phyloP scores from a whole-genome alignment of 92 coral and sea anemone species.

The Anthopleura xanthogrammica region DNA sequence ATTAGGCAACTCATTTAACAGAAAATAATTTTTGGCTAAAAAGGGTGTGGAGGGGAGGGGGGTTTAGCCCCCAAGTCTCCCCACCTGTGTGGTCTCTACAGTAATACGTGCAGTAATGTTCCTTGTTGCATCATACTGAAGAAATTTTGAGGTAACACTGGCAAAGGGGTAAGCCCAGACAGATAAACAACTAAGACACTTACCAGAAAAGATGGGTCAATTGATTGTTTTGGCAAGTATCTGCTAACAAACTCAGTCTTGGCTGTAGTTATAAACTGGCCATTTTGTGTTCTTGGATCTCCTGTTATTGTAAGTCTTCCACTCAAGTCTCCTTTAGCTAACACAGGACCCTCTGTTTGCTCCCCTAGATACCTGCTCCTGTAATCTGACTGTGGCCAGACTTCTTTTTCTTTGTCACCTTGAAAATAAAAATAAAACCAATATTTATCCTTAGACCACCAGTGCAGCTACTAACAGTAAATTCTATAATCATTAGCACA shows the following conservation, averaged over 20 bases:
- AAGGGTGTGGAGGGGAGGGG: no score
- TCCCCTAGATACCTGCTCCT: constrained; percentile 59
- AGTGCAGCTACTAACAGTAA: no score
- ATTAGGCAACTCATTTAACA: no score
- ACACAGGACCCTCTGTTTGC: constrained; percentile 29
- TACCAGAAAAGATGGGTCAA: constrained; percentile 79
- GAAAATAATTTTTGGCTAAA: no score
- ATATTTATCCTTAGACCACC: no score
- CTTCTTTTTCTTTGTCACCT: constrained; percentile 94
- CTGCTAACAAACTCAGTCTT: constrained; percentile 78
- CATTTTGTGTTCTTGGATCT: constrained; percentile 79
- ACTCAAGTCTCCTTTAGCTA: constrained; percentile 45
- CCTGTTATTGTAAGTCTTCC: constrained; percentile 88
- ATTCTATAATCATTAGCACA: no score
- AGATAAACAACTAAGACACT: background rate
- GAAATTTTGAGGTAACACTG: no score
- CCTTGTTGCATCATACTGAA: background rate
- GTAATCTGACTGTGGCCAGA: constrained; percentile 93
- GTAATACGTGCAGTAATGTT: no score
- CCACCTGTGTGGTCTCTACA: no score
- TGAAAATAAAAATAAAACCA: background rate
- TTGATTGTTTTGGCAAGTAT: constrained; percentile 55
- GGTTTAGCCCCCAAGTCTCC: no score
- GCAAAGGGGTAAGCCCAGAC: no score
- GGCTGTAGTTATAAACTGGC: constrained; percentile 87